Percentiles rank a stretch among this genome's conserved stretches.
Conservation (phyloP, 2,888 invertebrate species). For the Coremacera marginata region DNA sequence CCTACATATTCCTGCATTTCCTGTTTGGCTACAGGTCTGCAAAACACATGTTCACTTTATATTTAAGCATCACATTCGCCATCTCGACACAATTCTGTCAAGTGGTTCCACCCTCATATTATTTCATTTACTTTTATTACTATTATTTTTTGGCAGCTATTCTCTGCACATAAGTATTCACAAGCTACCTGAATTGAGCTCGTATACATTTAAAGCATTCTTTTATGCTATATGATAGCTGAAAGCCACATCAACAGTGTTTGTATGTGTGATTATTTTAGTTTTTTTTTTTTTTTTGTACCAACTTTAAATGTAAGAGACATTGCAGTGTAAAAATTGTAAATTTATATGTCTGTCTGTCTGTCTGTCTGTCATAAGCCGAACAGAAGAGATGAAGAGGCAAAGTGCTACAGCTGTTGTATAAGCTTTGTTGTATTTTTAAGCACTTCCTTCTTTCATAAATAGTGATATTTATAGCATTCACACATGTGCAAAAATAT, state of each 20-base stretch:
- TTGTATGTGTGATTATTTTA: background rate
- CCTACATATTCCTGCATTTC: background rate
- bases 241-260: background rate
- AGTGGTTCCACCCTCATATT: background rate
- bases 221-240: too few species aligned
- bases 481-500: too few species aligned
- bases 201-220: too few species aligned
- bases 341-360: background rate
- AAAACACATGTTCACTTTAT: background rate
- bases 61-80: background rate
- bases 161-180: too few species aligned
- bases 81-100: constrained; percentile 11
- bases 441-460: background rate
- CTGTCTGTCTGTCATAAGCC: background rate
- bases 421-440: background rate
- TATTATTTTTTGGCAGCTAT: background rate
- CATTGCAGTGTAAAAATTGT: too few species aligned
- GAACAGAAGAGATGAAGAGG: background rate
- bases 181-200: too few species aligned
- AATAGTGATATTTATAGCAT: too few species aligned
- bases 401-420: background rate
- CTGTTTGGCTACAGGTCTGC: background rate
- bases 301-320: background rate
- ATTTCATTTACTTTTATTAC: background rate
- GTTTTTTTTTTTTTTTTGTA: background rate